Base-by-base conservation (phyloP, 2,113 vertebrate species). In the Gymnocephalus cernua region DNA sequence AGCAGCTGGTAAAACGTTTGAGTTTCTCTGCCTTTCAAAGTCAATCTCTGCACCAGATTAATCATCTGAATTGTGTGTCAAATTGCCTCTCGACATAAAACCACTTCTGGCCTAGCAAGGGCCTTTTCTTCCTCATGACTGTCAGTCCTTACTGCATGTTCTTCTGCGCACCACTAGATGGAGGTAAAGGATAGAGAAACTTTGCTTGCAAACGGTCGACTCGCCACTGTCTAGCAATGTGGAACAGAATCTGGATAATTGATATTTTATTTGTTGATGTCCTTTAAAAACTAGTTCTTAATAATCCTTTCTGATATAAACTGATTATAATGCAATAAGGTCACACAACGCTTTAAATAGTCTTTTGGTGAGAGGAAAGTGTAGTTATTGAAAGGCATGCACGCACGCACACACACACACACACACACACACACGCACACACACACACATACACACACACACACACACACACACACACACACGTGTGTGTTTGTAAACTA, bases 161-260 rank as follows among this genome's bases (percentile, higher is more conserved):
- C 51, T 50, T 0, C 13, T 25, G 14, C 4, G 62, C 18, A 47
- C 74, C 93, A 91, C 84, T 83, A 90, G 93, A 84, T 89, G 88
- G 91, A 4, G 62, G 19, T 74, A 89, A 29, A 83, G 38, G n/a
- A 76, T 63, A 69, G 72, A 15, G 8, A 7, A 62, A 62, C 12
- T 11, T 64, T 67, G 23, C 8, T 0, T 5, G 19, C 16, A 32
- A 5, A 12, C 13, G 3, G 19, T 16, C 1, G 8, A 9, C 16
- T 27, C 0, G 0, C 27, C 19, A 44, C 9, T 32, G 5, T 23
- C 5, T 4, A 32, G 27, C 19, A 56, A 13, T 5, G 35, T 8
- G 7, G 32, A n/a, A 21, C 23, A 3, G 4, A 57, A 25, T 16
- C 25, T 56, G 21, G 13, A 21, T 6, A 38, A 44, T 1, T 25